A percentile compares a stretch with the other conserved stretches of the same genome.
Evolutionary conservation across 2,888 invertebrate genomes (phyloP).

Genomic region (Desoria tigrina): DNA sequence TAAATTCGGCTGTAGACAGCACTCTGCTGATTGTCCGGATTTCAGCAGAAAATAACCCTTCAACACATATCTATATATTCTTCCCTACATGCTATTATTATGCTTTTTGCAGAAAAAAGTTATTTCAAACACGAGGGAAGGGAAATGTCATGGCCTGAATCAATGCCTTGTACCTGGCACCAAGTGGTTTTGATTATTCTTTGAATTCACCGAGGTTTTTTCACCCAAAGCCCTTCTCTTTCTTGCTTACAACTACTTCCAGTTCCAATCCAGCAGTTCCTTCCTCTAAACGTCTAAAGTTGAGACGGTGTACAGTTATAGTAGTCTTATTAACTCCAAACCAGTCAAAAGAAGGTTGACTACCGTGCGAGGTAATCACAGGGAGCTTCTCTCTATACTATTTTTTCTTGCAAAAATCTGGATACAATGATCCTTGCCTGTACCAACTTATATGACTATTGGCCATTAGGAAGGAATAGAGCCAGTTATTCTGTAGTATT

Average conservation of each 20-base stretch:
- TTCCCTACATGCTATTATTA: not conserved
- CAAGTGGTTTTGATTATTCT: slow-evolving; percentile 7
- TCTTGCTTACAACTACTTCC: not conserved
- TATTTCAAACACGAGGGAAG: slow-evolving; percentile 13
- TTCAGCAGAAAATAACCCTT: no score
- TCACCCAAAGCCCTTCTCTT: not conserved
- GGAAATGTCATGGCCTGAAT: slow-evolving; percentile 42
- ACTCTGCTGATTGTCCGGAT: no score
- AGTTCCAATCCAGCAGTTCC: not conserved
- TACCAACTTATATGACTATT: no score
- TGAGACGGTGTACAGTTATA: not conserved
- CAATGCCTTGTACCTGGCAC: slow-evolving; percentile 37
- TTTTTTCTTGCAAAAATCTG: no score
- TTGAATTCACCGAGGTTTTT: slow-evolving; percentile 15
- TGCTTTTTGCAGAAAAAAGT: slow-evolving; percentile 70
- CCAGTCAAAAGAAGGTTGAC: no score
- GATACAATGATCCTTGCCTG: no score
- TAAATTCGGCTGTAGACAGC: no score
- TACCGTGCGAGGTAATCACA: no score
- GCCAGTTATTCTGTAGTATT: no score
- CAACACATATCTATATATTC: not conserved
- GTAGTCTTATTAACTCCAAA: no score
- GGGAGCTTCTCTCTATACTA: no score
- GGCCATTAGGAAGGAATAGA: no score
- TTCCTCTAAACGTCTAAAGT: not conserved